Evolutionary conservation across 2,113 vertebrate genomes (phyloP), one percentile per base, ranked within the genome.

Genomic region (Vimba vimba): DNA sequence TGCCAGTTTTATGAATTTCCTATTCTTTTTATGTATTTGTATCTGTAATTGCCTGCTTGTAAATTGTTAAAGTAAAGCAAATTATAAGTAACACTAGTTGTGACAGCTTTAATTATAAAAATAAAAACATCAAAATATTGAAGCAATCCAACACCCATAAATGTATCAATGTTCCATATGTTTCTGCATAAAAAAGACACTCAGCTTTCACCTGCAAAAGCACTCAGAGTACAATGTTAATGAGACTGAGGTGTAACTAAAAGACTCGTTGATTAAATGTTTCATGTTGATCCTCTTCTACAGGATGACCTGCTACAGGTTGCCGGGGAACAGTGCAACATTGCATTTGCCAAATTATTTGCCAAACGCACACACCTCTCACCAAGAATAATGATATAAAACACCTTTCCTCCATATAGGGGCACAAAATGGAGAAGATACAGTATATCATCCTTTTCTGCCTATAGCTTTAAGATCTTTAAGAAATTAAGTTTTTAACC

Each of bases 1-100:
- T 39, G 50, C 4, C 52, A 6, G 21, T 77, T 80, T 30, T 10
- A 83, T 79, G 13, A 33, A n/a, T 62, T 74, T 86, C 60, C 69
- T 83, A 47, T 21, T n/a, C 6, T 6, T 17, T 57, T 45, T 11
- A 39, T 79, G 59, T 68, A 59, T 82, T 78, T 55, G 10, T 15
- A 52, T 36, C 6, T 59, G 50, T 62, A 27, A 4, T 2, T 88
- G 45, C 23, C 33, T 52, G 66, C 60, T 47, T 80, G 66, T 87
- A 50, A 55, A 75, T 47, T 80, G 86, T 36, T 59, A 43, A 30
- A 83, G 4, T 55, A 71, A 80, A 80, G 33, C 60, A n/a, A 71
- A 71, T 52, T 50, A 55, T 73, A 23, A 83, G 55, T 15, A 27
- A 52, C 45, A 30, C 43, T 27, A 76, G 6, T 36, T 17, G 33